Base-by-base conservation (phyloP, 2,113 vertebrate genomes). In the Falcunculus frontatus region DNA sequence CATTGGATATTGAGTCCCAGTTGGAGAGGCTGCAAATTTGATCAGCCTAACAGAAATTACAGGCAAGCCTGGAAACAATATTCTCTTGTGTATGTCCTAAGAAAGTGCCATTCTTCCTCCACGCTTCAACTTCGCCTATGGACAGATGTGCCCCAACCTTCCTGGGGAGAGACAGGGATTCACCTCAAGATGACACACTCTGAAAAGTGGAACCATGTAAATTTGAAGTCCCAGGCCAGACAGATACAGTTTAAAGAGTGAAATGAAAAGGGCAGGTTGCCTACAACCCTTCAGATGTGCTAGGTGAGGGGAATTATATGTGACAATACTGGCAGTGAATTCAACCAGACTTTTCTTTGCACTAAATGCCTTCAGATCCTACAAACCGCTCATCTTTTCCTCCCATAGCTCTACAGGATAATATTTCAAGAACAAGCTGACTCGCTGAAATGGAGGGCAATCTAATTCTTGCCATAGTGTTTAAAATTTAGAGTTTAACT, bases 21-120 rank as follows among this genome's bases (percentile, higher is more conserved):
- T 95, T 93, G 97, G 95, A 97, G 93, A 96, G 90, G 73, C 89
- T 70, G 89, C 46, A 95, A 94, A 97, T 96, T 94, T 93, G 90
- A 97, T 96, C 96, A 96, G 84, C 37, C 95, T 94, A 92, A 94
- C 55, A 97, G 91, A 96, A 96, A 95, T 81, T 88, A 55, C 44
- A 83, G 69, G 82, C 56, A 88, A 94, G 52, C 89, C 97, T 98
- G 97, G 97, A 97, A 98, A 93, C 65, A 96, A 97, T 97, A 97
- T 94, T 96, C 90, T 87, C 50, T 64, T 68, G 80, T 70, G 68
- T 32, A 64, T 29, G 52, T 94, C 93, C 84, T 76, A 55, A 87
- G 87, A 96, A 96, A 90, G 92, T 90, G 57, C 65, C 52, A 35
- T 85, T 95, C 74, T 92, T 83, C 42, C 33, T 89, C 42, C 16